Evolutionary conservation across 1,140 invertebrate species (phyloP), one percentile per base, ranked within the genome.

Genomic region (Xylocopa sonorina): DNA sequence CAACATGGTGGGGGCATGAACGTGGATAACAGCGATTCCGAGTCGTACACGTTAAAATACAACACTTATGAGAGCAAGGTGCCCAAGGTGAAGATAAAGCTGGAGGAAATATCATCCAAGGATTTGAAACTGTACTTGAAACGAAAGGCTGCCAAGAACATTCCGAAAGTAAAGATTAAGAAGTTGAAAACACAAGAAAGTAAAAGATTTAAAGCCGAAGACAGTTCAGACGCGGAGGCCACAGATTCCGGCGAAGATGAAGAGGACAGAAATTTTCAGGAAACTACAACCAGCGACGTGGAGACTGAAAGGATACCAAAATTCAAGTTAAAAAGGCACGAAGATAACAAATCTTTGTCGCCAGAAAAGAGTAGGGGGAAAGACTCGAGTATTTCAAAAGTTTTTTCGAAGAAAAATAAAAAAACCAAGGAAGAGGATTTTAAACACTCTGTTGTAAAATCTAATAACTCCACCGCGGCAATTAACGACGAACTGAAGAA

Each of bases 71-170:
- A 90, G 7, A 85, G 78, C 14, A 92, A 92, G 57, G 72, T 92
- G 55, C 91, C 91, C 16, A 93, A 91, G 58, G 92, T 93, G 84
- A 93, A 91, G 38, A 93, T 93, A 34, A 93, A 90, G 48, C 76
- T 93, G 0, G 91, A 93, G 29, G 90, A 90, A 24, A 90, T 88
- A 51, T 51, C 76, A 7, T 78, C 79, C 0, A 85, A 62, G 10
- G 84, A 84, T 6, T 86, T 86, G 3, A 85, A 91, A 57, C 32
- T 87, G n/a, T 80, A 64, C n/a, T 18, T 76, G 12, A 84, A 75
- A 57, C 79, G 81, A 3, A 84, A 81, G 9, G 85, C 63, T 43
- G 34, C 60, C 1, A 85, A 89, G 32, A 91, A 81, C 0, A 60
- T 91, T 63, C 89, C 92, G 62, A 92, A 90, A 64, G 82, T 90